phyloP scores from a whole-genome alignment of 1,140 invertebrate genomes.

The Cydia pomonella region DNA sequence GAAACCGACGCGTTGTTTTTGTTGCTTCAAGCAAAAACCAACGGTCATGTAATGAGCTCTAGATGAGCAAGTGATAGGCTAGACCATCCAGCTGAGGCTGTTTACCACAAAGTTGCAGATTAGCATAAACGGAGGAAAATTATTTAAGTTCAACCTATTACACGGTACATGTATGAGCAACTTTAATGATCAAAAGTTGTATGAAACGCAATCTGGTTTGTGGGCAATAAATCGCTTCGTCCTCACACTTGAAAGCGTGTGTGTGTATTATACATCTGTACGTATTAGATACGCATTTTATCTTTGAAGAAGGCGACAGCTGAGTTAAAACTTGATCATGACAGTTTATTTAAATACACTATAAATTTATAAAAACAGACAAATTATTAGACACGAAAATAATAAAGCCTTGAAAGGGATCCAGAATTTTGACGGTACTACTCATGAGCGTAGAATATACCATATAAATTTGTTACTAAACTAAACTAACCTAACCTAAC shows the following conservation, averaged over 20 bases:
- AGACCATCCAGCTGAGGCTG: neutral
- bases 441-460: too few species aligned
- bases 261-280: constrained; percentile 20
- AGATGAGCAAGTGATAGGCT: constrained; percentile 8
- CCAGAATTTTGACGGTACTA: too few species aligned
- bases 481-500: too few species aligned
- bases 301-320: constrained; percentile 35
- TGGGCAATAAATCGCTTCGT: constrained; percentile 39
- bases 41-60: constrained; percentile 16
- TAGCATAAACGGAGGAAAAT: constrained; percentile 11
- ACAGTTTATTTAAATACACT: too few species aligned
- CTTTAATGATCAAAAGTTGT: constrained; percentile 39
- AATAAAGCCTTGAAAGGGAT: too few species aligned
- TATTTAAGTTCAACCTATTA: constrained; percentile 38
- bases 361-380: too few species aligned
- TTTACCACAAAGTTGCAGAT: constrained; percentile 10
- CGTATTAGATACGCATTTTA: constrained; percentile 36
- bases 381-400: too few species aligned
- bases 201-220: constrained; percentile 37
- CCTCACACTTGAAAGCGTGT: constrained; percentile 38
- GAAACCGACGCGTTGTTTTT: constrained; percentile 11
- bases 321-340: constrained; percentile 19
- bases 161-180: constrained; percentile 29
- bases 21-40: constrained; percentile 38
- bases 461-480: too few species aligned